These are phyloP conservation scores for Halocynthia roretzi DNA, from an alignment of 23 tunicate species.

Conservation along the genomic window DNA sequence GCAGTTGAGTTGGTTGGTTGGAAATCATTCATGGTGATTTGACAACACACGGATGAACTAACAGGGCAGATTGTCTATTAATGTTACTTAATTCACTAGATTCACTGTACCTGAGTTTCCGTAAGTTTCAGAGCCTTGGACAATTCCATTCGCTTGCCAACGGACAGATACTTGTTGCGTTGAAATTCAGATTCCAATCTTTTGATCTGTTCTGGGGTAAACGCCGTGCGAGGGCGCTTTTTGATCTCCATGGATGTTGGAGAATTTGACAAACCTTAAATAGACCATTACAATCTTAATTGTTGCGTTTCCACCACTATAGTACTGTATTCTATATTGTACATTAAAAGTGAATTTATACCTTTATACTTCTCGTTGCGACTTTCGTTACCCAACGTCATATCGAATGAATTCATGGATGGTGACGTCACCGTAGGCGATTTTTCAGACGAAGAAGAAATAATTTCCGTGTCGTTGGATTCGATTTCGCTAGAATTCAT, in stretches of 20 bases:
- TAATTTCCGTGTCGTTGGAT: too few species aligned
- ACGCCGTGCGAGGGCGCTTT: constrained; percentile 97
- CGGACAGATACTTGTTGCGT: constrained; percentile 93
- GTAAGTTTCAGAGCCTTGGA: constrained; percentile 95
- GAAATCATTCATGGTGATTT: too few species aligned
- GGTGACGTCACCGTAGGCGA: background rate
- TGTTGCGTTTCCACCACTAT: background rate
- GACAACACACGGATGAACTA: too few species aligned
- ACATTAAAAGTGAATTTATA: background rate
- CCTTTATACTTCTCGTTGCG: constrained; percentile 4
- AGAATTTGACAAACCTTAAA: constrained; percentile 1
- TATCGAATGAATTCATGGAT: background rate
- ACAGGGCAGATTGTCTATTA: too few species aligned
- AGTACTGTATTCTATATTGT: background rate
- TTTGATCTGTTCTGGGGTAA: constrained; percentile 99
- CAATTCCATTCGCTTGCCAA: constrained; percentile 95
- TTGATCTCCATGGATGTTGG: constrained; percentile 66
- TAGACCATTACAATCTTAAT: background rate
- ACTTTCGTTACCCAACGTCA: background rate
- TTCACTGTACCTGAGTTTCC: constrained; percentile 81
- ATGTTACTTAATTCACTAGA: too few species aligned
- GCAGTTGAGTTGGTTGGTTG: too few species aligned
- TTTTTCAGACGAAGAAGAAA: background rate
- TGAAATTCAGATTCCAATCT: constrained; percentile 91
- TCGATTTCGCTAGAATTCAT: background rate